These are phyloP conservation scores for Drosophila lutescens DNA, from an alignment of 2,888 invertebrate genomes.

Conservation along the genomic window DNA sequence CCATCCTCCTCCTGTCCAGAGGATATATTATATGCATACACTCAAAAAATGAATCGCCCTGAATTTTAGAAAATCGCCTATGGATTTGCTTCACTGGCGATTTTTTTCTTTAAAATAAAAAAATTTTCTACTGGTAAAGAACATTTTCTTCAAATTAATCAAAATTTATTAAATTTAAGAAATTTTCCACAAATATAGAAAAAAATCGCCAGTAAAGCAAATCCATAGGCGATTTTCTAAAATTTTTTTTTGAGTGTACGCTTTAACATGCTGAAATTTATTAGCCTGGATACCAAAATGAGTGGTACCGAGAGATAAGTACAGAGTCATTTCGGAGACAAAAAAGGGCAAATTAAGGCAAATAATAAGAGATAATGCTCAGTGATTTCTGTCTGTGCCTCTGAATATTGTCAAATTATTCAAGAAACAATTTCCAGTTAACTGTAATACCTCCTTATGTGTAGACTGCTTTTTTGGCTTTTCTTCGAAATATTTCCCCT, in stretches of 20 bases:
- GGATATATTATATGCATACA: constrained; percentile 7
- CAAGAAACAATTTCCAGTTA: not conserved
- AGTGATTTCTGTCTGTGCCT: not conserved
- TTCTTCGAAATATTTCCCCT: not conserved
- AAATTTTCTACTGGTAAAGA: too few relatives aligned
- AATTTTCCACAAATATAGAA: too few relatives aligned
- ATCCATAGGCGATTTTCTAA: too few relatives aligned
- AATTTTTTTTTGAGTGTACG: too few relatives aligned
- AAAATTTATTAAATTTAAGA: too few relatives aligned
- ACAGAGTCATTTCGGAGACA: not conserved
- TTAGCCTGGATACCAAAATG: constrained; percentile 16
- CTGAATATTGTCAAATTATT: not conserved
- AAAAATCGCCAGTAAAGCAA: too few relatives aligned
- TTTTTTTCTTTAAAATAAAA: too few relatives aligned
- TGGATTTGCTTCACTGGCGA: too few relatives aligned
- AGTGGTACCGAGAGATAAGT: constrained; percentile 8
- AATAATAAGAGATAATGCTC: not conserved
- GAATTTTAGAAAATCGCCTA: too few relatives aligned
- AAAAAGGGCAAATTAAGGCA: not conserved
- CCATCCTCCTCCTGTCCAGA: not conserved
- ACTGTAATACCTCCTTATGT: not conserved
- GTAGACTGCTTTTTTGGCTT: not conserved
- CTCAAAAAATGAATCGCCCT: too few relatives aligned
- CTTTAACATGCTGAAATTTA: constrained; percentile 9
- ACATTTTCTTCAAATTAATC: too few relatives aligned